Conservation (phyloP, 2,113 vertebrate species). For the Talpa occidentalis region DNA sequence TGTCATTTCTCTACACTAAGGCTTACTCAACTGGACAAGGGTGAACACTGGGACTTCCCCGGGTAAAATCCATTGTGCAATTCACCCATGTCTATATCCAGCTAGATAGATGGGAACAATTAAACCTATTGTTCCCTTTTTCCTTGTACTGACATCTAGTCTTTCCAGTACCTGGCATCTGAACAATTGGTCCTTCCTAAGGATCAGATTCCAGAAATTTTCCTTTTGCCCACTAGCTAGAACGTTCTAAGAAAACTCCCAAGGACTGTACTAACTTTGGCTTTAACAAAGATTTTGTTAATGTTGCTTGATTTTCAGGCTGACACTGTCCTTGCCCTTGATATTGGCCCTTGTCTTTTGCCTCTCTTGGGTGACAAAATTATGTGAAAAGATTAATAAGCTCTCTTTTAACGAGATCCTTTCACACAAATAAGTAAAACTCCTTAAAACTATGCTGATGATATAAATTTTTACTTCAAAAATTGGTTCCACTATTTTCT, state of each 20-base stretch:
- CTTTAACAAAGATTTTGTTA: background rate
- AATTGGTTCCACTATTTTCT: background rate
- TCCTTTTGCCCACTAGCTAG: background rate
- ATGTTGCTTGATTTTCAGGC: constrained; percentile 6
- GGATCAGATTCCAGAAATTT: background rate
- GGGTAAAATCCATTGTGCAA: background rate
- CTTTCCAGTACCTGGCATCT: background rate
- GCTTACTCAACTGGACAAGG: background rate
- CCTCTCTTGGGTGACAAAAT: background rate
- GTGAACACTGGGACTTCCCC: background rate
- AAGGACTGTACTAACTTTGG: background rate
- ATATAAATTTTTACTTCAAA: constrained; percentile 13
- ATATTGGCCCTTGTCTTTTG: background rate
- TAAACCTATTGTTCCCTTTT: background rate
- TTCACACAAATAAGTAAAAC: background rate
- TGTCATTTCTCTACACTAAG: background rate
- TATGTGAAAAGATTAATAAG: background rate
- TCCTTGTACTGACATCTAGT: background rate
- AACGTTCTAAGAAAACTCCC: background rate
- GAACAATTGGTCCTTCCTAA: background rate
- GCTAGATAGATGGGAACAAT: background rate
- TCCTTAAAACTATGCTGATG: background rate
- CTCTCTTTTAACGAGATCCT: background rate
- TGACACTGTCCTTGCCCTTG: background rate
- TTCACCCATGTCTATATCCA: background rate